Evolutionary conservation across 1,140 invertebrate species (phyloP).

Genomic region (Andricus grossulariae): DNA sequence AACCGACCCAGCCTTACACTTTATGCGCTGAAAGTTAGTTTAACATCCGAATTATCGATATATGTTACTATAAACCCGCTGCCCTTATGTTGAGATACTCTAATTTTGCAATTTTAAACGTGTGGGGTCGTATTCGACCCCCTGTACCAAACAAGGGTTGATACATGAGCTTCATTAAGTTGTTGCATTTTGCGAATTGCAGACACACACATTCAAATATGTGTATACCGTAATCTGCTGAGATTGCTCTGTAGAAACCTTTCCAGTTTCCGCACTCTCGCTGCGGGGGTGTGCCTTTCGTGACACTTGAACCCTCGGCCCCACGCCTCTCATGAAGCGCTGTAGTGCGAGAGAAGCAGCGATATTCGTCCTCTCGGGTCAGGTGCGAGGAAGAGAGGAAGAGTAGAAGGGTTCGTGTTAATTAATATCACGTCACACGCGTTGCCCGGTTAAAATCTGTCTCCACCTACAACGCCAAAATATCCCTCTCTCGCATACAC

Average conservation of each 20-base stretch:
- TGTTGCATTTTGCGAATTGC: no score
- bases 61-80: no score
- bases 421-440: slow-evolving; percentile 75
- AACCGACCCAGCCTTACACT: no score
- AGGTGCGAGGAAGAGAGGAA: slow-evolving; percentile 49
- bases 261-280: slow-evolving; percentile 66
- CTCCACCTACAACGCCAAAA: slow-evolving; percentile 63
- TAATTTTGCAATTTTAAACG: no score
- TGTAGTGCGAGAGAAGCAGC: slow-evolving; percentile 50
- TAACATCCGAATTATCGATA: no score
- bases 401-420: slow-evolving; percentile 73
- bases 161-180: no score
- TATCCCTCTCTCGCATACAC: slow-evolving; percentile 55
- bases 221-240: neutral
- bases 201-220: no score
- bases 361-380: slow-evolving; percentile 41
- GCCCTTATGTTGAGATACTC: no score
- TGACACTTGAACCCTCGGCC: slow-evolving; percentile 68
- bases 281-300: slow-evolving; percentile 64
- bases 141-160: no score
- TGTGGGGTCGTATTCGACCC: no score
- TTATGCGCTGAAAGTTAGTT: no score
- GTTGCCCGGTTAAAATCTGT: slow-evolving; percentile 71
- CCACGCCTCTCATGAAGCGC: slow-evolving; percentile 54
- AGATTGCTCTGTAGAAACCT: slow-evolving; percentile 58